phyloP scores from a whole-genome alignment of 2,113 vertebrate genomes.

The Mohoua ochrocephala region DNA sequence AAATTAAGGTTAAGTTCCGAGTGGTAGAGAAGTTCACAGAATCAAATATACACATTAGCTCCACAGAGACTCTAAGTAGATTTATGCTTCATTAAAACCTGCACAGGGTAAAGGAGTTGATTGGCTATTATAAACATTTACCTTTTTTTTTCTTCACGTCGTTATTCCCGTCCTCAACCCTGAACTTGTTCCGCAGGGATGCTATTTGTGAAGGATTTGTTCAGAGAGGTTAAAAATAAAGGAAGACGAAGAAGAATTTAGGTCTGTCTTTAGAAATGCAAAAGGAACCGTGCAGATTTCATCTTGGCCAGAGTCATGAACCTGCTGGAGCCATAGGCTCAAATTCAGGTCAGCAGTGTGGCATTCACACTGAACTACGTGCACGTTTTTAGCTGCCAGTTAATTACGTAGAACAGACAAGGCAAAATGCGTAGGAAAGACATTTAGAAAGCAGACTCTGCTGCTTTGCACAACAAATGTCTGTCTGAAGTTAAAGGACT shows the following conservation, averaged over 20 bases:
- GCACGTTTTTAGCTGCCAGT: background rate
- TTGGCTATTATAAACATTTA: background rate
- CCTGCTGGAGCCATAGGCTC: background rate
- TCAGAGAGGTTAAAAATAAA: background rate
- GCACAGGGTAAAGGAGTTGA: background rate
- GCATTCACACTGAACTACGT: background rate
- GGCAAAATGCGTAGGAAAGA: background rate
- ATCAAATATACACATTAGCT: background rate
- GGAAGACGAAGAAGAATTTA: background rate
- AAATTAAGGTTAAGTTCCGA: background rate
- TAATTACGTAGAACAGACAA: slow-evolving; percentile 1
- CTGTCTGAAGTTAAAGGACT: background rate
- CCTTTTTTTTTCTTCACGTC: background rate
- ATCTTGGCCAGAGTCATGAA: background rate
- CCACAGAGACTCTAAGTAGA: background rate
- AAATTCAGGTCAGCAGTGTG: slow-evolving; percentile 2
- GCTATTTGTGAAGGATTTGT: background rate
- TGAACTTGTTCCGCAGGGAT: background rate
- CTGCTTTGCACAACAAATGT: background rate
- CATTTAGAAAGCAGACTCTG: background rate
- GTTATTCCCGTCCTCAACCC: background rate
- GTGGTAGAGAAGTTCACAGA: background rate
- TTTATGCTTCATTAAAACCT: background rate
- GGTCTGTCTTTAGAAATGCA: background rate
- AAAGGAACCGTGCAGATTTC: background rate